phyloP scores from a whole-genome alignment of 2,888 invertebrate species.

The Drosophila phalerata region DNA sequence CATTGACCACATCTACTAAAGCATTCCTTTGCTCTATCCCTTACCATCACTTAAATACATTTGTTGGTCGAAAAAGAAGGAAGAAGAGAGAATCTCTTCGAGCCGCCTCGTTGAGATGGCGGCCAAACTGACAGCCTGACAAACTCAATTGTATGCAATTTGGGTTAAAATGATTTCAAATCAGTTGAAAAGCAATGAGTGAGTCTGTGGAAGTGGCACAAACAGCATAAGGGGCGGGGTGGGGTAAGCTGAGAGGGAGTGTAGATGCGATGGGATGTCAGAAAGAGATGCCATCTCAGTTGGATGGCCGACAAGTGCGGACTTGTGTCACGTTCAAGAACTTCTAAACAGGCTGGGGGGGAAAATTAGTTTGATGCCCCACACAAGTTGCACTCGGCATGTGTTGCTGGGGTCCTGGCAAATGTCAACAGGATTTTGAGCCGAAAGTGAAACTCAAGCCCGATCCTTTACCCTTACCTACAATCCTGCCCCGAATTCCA shows the following conservation, averaged over 20 bases:
- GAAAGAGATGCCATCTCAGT: conserved; percentile 32
- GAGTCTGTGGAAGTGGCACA: background rate
- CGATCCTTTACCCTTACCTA: background rate
- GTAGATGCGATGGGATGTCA: background rate
- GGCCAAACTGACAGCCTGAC: conserved; percentile 41
- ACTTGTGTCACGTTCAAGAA: conserved; percentile 80
- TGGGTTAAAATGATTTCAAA: conserved; percentile 77
- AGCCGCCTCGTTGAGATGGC: conserved; percentile 1
- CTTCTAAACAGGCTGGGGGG: conserved; percentile 75
- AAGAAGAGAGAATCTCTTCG: background rate
- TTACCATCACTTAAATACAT: background rate
- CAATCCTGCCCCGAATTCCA: background rate
- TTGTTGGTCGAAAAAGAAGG: background rate
- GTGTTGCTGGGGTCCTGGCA: conserved; percentile 31
- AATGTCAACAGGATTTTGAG: conserved; percentile 74
- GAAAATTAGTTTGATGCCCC: conserved; percentile 78
- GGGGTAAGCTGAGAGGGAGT: background rate
- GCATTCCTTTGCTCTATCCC: background rate
- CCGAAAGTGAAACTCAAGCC: conserved; percentile 72
- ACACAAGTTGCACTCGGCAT: conserved; percentile 16
- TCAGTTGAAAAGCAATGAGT: conserved; percentile 68
- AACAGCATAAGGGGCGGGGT: background rate
- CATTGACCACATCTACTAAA: background rate
- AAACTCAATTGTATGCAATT: conserved; percentile 76
- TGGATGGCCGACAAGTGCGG: conserved; percentile 63